Percentiles rank a stretch among this genome's conserved stretches.
Evolutionary conservation across 2,797 vertebrate species (phyloP).

Genomic region (Micrastur ruficollis): DNA sequence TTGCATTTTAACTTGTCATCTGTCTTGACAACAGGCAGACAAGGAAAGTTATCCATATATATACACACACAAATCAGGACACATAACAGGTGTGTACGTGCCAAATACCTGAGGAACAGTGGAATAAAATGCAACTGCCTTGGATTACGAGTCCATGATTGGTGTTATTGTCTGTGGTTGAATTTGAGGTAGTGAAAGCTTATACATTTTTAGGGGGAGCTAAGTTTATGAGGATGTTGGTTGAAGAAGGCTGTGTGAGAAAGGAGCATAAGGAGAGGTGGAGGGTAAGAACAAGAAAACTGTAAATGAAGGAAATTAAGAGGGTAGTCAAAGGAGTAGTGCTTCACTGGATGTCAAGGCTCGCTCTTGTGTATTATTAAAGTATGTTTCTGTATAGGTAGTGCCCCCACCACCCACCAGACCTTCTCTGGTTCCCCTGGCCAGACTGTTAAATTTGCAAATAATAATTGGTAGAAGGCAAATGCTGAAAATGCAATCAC

Average conservation of each 20-base stretch:
- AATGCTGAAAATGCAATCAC: background rate
- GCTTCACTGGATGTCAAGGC: background rate
- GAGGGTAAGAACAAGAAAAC: background rate
- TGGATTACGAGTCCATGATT: rapidly evolving
- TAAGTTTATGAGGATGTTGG: background rate
- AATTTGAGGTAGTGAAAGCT: background rate
- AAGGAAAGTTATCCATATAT: background rate
- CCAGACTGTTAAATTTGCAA: background rate
- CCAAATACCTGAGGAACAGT: background rate
- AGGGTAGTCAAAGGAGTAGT: background rate
- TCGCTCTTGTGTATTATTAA: background rate
- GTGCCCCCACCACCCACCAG: background rate
- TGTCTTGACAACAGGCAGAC: background rate
- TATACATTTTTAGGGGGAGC: background rate
- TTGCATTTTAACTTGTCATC: background rate
- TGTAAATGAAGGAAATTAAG: background rate
- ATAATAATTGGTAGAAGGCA: background rate
- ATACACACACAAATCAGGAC: background rate
- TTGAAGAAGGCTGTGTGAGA: background rate
- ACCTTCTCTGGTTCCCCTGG: background rate
- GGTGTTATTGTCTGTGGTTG: background rate
- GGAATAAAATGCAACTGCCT: background rate
- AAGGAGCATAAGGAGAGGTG: background rate
- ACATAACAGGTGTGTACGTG: background rate
- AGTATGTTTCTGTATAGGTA: background rate